Conservation (phyloP, 2,888 invertebrate genomes). For the Sclerodermus sp. region DNA sequence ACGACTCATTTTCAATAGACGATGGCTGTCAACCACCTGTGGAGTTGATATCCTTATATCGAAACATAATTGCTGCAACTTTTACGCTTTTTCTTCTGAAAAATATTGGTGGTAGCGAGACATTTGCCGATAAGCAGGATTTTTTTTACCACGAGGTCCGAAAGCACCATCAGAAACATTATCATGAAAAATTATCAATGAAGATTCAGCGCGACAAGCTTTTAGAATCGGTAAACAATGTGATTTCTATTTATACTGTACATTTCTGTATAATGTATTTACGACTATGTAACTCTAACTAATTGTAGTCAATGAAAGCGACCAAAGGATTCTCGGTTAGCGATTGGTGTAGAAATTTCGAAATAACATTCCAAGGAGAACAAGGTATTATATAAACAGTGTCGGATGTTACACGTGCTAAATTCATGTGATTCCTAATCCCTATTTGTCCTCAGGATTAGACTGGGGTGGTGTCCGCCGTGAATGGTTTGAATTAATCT, state of each 20-base stretch:
- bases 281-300: slow-evolving; percentile 1
- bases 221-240: slow-evolving; percentile 74
- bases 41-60: slow-evolving; percentile 78
- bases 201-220: slow-evolving; percentile 81
- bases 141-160: slow-evolving; percentile 75
- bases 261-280: no score
- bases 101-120: slow-evolving; percentile 94
- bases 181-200: slow-evolving; percentile 82
- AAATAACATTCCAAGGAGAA: slow-evolving; percentile 91
- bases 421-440: no score
- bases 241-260: slow-evolving; percentile 28
- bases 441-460: slow-evolving; percentile 76
- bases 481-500: slow-evolving; percentile 93
- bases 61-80: slow-evolving; percentile 90
- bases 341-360: slow-evolving; percentile 95
- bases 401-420: no score
- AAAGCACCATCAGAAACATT: slow-evolving; percentile 82
- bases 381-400: slow-evolving; percentile 75
- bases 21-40: slow-evolving; percentile 90
- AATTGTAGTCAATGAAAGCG: slow-evolving; percentile 72
- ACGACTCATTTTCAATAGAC: slow-evolving; percentile 76
- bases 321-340: slow-evolving; percentile 82
- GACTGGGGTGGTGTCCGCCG: slow-evolving; percentile 93
- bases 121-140: slow-evolving; percentile 79
- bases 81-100: slow-evolving; percentile 88